Percentiles rank a stretch among this genome's conserved stretches.
phyloP scores from a whole-genome alignment of 2,888 invertebrate species.

The Tryphoninae sp. region DNA sequence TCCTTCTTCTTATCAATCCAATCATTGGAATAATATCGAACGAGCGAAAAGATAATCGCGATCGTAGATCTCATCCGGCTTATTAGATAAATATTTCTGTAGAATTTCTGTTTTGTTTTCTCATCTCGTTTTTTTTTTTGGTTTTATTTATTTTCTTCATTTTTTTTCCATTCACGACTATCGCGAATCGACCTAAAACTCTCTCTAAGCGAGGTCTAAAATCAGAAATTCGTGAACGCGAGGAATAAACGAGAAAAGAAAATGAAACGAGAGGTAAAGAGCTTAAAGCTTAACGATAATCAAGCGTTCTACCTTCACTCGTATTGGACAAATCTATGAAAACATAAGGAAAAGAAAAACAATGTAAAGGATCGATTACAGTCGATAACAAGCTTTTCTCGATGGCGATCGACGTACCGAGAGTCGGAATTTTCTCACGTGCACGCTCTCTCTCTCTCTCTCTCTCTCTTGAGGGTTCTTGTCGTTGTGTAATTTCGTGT shows the following conservation, averaged over 20 bases:
- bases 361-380: background rate
- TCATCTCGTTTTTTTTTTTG: background rate
- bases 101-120: background rate
- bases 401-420: background rate
- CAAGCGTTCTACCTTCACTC: background rate
- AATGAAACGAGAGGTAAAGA: background rate
- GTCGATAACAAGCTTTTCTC: background rate
- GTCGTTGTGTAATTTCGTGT: too few relatives aligned
- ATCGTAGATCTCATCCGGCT: background rate
- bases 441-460: background rate
- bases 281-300: background rate
- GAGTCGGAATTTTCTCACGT: background rate
- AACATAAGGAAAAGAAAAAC: background rate
- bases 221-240: background rate
- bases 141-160: background rate
- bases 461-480: background rate
- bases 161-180: constrained; percentile 4
- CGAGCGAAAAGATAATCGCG: background rate
- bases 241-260: background rate
- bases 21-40: constrained; percentile 12
- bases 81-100: constrained; percentile 20
- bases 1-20: background rate
- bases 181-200: background rate
- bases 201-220: background rate
- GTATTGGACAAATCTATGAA: background rate